Base-by-base conservation (phyloP, 92 coral and sea anemone species). In the Blastomussa wellsi region DNA sequence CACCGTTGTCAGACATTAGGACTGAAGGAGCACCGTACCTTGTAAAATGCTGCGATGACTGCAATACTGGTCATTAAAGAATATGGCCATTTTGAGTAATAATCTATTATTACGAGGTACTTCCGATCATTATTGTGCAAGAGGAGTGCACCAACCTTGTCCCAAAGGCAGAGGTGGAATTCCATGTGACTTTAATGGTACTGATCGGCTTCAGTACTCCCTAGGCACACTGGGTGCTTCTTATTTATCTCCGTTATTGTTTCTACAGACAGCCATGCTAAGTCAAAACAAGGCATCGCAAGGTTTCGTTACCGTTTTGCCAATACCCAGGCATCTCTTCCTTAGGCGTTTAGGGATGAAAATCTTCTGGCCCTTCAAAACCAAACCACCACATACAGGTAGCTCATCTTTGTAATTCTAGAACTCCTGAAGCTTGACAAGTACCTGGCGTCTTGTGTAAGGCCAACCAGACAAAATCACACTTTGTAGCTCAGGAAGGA, bases 81-180 rank as follows among this genome's bases (percentile, higher is more conserved):
- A 32, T 87, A 82, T 5, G 78, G 78, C 87, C 87, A 87, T 74
- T 87, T 87, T 38, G 83, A 87, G 72, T 75, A 87, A 66, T 77
- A 88, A 24, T 88, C 91, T 28, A 82, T 38, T 1, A 80, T 88
- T 22, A 82, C 36, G 22, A 88, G 47, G 36, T 88, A 88, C 38
- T 77, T 82, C 19, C 79, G 83, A 42, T 81, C 81, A 79, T 87
- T 77, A 78, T 67, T 66, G 33, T 78, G 42, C 48, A 49, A 15
- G 52, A 35, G 37, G 67, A 24, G 39, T 59, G 67, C 66, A 49
- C 70, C 89, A 17, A 78, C 84, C 71, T 77, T 42, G 12, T 84
- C 47, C 83, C n/a, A n/a, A 75, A 28, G 88, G 76, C 35, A 84
- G 64, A 0, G 82, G 60, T 75, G 83, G 88, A n/a, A 84, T 84